These are phyloP conservation scores for Phrynosoma blainvillii DNA, from an alignment of 2,113 vertebrate species.

Conservation along the genomic window DNA sequence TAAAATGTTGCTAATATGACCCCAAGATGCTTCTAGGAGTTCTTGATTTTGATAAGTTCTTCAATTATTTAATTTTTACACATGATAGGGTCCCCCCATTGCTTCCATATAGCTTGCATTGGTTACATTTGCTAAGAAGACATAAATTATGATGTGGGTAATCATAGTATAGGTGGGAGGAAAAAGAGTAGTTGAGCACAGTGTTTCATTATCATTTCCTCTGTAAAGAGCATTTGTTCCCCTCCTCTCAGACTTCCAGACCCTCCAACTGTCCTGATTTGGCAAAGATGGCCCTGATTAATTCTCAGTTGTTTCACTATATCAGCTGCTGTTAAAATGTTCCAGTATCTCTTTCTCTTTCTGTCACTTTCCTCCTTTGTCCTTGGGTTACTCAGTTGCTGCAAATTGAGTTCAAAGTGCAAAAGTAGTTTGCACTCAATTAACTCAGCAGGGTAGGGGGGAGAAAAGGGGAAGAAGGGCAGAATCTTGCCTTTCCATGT, in stretches of 20 bases:
- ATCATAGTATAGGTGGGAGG: background rate
- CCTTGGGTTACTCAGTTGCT: too few species aligned
- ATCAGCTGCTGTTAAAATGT: background rate
- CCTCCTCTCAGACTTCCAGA: background rate
- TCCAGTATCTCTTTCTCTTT: background rate
- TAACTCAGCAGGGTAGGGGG: too few species aligned
- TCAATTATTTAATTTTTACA: slow-evolving; percentile 56
- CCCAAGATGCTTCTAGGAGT: slow-evolving; percentile 49
- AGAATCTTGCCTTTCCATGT: too few species aligned
- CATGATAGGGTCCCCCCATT: background rate
- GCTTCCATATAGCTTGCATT: slow-evolving; percentile 4
- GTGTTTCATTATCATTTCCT: background rate
- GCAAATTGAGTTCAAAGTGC: too few species aligned
- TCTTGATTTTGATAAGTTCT: slow-evolving; percentile 45
- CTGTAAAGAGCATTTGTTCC: slow-evolving; percentile 1
- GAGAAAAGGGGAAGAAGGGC: too few species aligned
- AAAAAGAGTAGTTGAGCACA: background rate
- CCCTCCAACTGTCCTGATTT: background rate
- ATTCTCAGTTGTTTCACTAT: background rate
- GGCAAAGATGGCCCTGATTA: background rate
- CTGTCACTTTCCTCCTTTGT: background rate
- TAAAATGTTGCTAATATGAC: slow-evolving; percentile 74
- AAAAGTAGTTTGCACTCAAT: too few species aligned
- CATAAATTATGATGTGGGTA: slow-evolving; percentile 36
- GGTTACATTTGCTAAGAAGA: background rate